Conservation (phyloP, 2,797 vertebrate species). For the Menidia menidia region DNA sequence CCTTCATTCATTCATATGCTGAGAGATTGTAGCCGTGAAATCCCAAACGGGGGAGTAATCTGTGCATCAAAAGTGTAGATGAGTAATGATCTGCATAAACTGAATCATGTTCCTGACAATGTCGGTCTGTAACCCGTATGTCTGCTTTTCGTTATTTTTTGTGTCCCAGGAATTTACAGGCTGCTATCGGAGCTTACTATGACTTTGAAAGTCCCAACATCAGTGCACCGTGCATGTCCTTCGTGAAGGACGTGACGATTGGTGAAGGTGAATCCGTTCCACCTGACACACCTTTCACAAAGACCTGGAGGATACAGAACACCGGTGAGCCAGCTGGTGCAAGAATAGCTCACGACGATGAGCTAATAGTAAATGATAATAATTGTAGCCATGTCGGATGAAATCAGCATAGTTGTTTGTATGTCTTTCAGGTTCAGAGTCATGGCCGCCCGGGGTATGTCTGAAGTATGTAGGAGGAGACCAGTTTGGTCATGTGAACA, state of each 20-base stretch:
- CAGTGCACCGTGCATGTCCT: conserved; percentile 96
- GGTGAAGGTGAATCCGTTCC: conserved; percentile 99
- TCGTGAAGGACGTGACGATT: conserved; percentile 99
- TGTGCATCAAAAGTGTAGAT: neutral
- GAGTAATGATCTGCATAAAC: neutral
- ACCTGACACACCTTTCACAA: conserved; percentile 97
- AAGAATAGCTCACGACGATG: too few relatives aligned
- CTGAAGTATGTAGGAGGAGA: conserved; percentile 98
- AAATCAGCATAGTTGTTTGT: conserved; percentile 7
- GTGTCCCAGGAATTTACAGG: conserved; percentile 93
- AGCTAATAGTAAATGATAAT: neutral
- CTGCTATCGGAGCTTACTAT: conserved; percentile 98
- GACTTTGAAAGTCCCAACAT: conserved; percentile 99
- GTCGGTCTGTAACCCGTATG: conserved; percentile 2
- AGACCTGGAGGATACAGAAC: conserved; percentile 99
- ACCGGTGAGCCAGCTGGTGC: conserved; percentile 80
- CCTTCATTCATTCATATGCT: neutral
- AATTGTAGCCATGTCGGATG: neutral
- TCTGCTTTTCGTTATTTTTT: neutral
- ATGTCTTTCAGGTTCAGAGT: conserved; percentile 88
- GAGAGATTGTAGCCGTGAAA: neutral
- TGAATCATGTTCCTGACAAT: neutral
- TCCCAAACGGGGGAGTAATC: neutral
- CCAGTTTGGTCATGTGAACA: conserved; percentile 98
- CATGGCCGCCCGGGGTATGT: conserved; percentile 97